A percentile compares a stretch with the other conserved stretches of the same genome.
phyloP scores from a whole-genome alignment of 2,797 vertebrate species.

The Aldrovandia affinis region DNA sequence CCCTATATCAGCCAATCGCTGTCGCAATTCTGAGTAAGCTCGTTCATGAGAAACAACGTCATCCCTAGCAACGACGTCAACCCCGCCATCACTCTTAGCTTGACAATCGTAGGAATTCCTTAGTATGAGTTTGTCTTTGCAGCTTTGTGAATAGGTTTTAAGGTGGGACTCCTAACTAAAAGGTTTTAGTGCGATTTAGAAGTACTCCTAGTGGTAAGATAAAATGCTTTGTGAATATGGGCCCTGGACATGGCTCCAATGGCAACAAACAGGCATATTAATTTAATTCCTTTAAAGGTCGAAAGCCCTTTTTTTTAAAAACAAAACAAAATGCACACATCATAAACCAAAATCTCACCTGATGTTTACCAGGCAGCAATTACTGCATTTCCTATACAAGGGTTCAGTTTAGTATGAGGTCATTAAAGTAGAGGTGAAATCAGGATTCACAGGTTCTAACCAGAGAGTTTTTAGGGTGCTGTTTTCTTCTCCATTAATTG shows the following conservation, averaged over 20 bases:
- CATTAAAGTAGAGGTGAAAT: slow-evolving; percentile 41
- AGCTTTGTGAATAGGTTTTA: no score
- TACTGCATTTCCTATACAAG: slow-evolving; percentile 41
- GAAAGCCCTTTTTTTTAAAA: neutral
- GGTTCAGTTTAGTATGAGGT: slow-evolving; percentile 41
- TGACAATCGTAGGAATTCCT: no score
- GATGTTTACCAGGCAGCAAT: slow-evolving; percentile 41
- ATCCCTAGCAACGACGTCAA: no score
- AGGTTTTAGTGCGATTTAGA: no score
- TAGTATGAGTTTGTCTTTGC: no score
- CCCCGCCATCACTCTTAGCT: no score
- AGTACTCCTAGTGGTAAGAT: no score
- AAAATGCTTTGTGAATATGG: no score
- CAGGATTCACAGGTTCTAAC: slow-evolving; percentile 28
- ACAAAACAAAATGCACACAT: slow-evolving; percentile 29
- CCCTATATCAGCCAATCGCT: no score
- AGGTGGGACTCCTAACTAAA: no score
- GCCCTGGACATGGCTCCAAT: neutral
- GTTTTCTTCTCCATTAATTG: slow-evolving; percentile 23
- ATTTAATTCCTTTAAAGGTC: neutral
- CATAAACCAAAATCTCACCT: slow-evolving; percentile 37
- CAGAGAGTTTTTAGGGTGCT: slow-evolving; percentile 19
- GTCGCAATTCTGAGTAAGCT: no score
- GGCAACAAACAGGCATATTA: neutral
- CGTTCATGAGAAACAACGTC: no score